phyloP scores from a whole-genome alignment of 2,113 vertebrate genomes.

The Silurus glanis region DNA sequence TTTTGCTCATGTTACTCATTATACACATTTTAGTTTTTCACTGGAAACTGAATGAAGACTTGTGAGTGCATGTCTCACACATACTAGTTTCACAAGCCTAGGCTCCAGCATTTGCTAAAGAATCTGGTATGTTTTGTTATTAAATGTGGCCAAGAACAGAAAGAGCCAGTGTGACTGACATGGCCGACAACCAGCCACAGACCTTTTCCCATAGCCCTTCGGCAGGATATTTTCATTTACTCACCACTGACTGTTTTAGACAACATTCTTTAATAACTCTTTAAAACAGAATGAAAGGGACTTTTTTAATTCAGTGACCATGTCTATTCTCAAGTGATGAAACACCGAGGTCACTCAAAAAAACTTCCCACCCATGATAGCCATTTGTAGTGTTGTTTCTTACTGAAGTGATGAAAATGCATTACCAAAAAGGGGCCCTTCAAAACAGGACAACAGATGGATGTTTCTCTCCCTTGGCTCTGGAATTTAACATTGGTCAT shows the following conservation, averaged over 20 bases:
- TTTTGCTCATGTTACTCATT: conserved; percentile 26
- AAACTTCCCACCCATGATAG: background rate
- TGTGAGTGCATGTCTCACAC: background rate
- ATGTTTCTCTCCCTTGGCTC: background rate
- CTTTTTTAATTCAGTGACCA: background rate
- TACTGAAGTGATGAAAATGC: background rate
- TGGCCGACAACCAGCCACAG: conserved; percentile 1
- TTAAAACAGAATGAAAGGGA: background rate
- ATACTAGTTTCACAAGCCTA: background rate
- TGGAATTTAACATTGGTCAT: background rate
- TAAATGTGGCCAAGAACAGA: conserved; percentile 9
- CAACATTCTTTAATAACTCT: background rate
- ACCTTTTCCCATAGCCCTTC: conserved; percentile 6
- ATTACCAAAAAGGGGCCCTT: background rate
- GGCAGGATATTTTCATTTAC: background rate
- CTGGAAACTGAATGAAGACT: background rate
- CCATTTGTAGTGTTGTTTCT: background rate
- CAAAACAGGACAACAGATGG: background rate
- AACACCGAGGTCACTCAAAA: background rate
- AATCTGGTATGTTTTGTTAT: conserved; percentile 27
- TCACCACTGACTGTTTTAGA: background rate
- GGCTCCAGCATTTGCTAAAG: background rate
- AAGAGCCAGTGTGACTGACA: conserved; percentile 1
- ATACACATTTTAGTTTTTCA: conserved; percentile 27
- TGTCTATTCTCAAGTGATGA: background rate